A percentile compares a stretch with the other conserved stretches of the same genome.
These are phyloP conservation scores for Acanthis flammea DNA, from an alignment of 2,797 vertebrate species.

Conservation along the genomic window DNA sequence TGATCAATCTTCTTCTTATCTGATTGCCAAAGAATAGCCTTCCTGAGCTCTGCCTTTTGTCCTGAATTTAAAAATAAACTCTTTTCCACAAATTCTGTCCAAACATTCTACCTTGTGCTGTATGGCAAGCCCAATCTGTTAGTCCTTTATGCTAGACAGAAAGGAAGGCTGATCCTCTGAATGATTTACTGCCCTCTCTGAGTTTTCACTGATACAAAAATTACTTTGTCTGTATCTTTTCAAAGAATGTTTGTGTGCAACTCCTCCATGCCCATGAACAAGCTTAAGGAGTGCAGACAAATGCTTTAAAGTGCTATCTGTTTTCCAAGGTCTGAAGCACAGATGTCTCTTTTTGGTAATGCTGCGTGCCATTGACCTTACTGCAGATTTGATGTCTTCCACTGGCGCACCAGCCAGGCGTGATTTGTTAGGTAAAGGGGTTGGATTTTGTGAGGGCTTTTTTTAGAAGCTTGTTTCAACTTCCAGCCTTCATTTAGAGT, in stretches of 20 bases:
- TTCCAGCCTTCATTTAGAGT: not conserved
- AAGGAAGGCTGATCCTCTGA: not conserved
- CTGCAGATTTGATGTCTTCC: constrained; percentile 33
- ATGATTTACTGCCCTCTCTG: not conserved
- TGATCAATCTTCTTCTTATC: not conserved
- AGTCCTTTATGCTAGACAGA: not conserved
- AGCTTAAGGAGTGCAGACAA: constrained; percentile 53
- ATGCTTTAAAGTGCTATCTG: constrained; percentile 63
- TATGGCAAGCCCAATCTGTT: not conserved
- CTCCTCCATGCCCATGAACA: constrained; percentile 54
- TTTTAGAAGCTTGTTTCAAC: not conserved
- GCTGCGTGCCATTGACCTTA: constrained; percentile 47
- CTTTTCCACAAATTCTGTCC: not conserved
- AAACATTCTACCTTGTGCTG: not conserved
- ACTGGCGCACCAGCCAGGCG: not conserved
- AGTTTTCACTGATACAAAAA: not conserved
- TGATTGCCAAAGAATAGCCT: not conserved
- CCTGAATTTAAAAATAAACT: not conserved
- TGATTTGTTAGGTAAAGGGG: not conserved
- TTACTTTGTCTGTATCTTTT: constrained; percentile 24
- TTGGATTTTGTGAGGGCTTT: not conserved
- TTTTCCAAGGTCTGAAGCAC: constrained; percentile 66
- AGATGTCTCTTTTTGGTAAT: constrained; percentile 74
- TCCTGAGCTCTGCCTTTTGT: constrained; percentile 5
- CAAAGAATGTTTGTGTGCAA: constrained; percentile 42